A percentile compares a stretch with the other conserved stretches of the same genome.
Conservation (phyloP, 2,113 vertebrate species). For the Cephalopholis sonnerati region DNA sequence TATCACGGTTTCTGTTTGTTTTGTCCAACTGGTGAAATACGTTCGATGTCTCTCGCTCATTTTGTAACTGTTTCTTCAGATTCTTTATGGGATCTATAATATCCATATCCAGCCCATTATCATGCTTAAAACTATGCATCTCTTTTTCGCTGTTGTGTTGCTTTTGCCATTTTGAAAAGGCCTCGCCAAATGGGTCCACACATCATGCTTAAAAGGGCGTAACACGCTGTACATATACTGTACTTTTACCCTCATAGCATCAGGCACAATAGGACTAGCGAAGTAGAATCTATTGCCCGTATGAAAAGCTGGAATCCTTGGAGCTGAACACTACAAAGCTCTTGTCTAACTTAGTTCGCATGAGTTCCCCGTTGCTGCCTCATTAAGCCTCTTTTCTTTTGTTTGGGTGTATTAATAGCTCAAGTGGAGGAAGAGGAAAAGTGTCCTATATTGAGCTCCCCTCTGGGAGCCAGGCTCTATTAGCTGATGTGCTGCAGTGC, state of each 20-base stretch:
- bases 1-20: conserved; percentile 32
- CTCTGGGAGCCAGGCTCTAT: conserved; percentile 75
- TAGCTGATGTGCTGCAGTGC: conserved; percentile 73
- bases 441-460: conserved; percentile 82
- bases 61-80: conserved; percentile 29
- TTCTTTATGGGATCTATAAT: conserved; percentile 12
- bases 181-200: conserved; percentile 27
- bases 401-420: conserved; percentile 85
- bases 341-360: conserved; percentile 68
- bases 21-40: conserved; percentile 25
- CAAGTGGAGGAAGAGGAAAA: conserved; percentile 77
- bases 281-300: conserved; percentile 6
- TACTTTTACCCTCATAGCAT: conserved; percentile 39
- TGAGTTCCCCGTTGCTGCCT: conserved; percentile 74
- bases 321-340: conserved; percentile 71
- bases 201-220: conserved; percentile 17
- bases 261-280: conserved; percentile 21
- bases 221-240: conserved; percentile 4
- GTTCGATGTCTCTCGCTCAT: conserved; percentile 2
- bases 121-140: conserved; percentile 73
- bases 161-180: conserved; percentile 39
- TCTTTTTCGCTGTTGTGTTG: conserved; percentile 32
- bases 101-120: conserved; percentile 43
- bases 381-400: conserved; percentile 81
- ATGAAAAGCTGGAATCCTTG: conserved; percentile 52